phyloP scores from a whole-genome alignment of 2,113 vertebrate genomes.

The Lichenostomus cassidix region DNA sequence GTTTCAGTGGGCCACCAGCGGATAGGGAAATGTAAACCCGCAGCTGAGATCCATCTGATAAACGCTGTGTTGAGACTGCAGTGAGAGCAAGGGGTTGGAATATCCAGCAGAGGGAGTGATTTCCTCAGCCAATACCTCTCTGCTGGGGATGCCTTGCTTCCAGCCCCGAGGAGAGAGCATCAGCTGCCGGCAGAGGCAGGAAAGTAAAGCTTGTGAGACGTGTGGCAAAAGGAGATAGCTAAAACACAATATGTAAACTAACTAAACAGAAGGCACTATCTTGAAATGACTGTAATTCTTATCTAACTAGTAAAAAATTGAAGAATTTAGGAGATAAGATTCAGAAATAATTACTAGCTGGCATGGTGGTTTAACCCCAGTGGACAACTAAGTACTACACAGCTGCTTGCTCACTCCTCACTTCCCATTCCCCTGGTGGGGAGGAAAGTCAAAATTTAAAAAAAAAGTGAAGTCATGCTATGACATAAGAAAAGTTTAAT shows the following conservation, averaged over 20 bases:
- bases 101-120: conserved; percentile 51
- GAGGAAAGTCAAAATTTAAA: background rate
- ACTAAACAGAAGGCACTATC: background rate
- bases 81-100: background rate
- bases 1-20: background rate
- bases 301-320: background rate
- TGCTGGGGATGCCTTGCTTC: background rate
- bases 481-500: background rate
- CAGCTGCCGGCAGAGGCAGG: fast-evolving
- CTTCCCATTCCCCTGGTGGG: background rate
- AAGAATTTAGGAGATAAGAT: background rate
- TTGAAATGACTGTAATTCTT: background rate
- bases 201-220: background rate
- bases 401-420: fast-evolving
- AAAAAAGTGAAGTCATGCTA: background rate
- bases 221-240: background rate
- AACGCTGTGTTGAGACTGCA: background rate
- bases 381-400: background rate
- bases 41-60: background rate
- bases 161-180: fast-evolving
- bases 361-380: background rate
- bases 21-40: background rate
- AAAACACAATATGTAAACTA: background rate
- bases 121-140: background rate
- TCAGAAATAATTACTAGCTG: background rate